Evolutionary conservation across 2,888 invertebrate genomes (phyloP), one percentile per base, ranked within the genome.

Genomic region (Sturmia bella): DNA sequence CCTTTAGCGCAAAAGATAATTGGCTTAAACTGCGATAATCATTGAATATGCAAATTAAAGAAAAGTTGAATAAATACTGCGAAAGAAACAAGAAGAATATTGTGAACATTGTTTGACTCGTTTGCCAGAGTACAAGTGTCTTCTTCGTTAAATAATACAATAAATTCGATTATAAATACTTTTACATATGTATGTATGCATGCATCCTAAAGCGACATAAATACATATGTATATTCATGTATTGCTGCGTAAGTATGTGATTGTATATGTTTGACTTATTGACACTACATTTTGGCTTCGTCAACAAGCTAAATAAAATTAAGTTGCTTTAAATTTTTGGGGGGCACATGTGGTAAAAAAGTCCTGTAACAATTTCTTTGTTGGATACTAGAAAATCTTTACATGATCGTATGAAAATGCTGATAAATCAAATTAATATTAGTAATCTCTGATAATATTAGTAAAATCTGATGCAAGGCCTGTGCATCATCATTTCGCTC

Each of bases 11-110:
- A 74, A 21, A 59, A 43, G 27, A 76, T 72, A 81, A 81, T 74
- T 81, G 69, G 50, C 77, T 77, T 81, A 68, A 81, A 52, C 50
- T 69, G 61, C 52, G 69, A 81, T 77, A 81, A 77, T 74, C 81
- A 77, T 74, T 64, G 57, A 81, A 77, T 81, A 77, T 81, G 77
- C 81, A 81, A 77, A 81, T 81, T 69, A 69, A 77, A 37, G 43
- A 63, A 66, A 24, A 70, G 63, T 77, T 63, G 39, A 63, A 69
- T 76, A 76, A 69, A 76, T 50, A 56, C 39, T 39, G 32, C 13
- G 41, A 21, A n/a, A 15, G 50, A 50, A n/a, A 32, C 50, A 27
- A 64, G 21, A 43, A 54, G 41, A 32, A 41, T 43, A 56, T 48
- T 54, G 32, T 70, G 17, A 52, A 43, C 3, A 15, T 37, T 7